A percentile compares a stretch with the other conserved stretches of the same genome.
Evolutionary conservation across 2,888 invertebrate species (phyloP).

Genomic region (Clanis bilineata): DNA sequence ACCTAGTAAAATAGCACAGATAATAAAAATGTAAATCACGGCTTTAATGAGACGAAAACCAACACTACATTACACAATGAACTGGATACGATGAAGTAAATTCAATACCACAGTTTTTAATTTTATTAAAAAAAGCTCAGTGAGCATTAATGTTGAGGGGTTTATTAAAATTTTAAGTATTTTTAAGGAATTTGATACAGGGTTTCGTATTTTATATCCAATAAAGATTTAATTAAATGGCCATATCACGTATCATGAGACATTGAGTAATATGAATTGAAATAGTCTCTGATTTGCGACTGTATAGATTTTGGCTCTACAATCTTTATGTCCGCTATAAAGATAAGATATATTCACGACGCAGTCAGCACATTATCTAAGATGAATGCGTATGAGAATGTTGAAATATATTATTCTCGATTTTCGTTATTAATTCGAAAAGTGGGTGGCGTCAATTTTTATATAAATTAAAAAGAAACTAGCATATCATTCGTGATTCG

Average conservation of each 20-base stretch:
- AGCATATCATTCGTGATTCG: no score
- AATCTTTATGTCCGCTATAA: constrained; percentile 5
- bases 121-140: background rate
- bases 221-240: constrained; percentile 12
- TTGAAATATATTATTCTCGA: background rate
- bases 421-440: no score
- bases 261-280: constrained; percentile 8
- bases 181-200: constrained; percentile 17
- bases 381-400: background rate
- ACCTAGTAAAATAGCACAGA: background rate
- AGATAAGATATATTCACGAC: background rate
- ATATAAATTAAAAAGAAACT: no score
- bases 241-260: constrained; percentile 1
- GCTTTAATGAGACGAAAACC: background rate
- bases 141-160: constrained; percentile 23
- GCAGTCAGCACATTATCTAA: background rate
- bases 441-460: no score
- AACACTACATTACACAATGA: background rate
- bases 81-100: background rate
- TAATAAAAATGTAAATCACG: background rate
- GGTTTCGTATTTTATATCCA: constrained; percentile 19
- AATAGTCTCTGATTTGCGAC: constrained; percentile 1
- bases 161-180: constrained; percentile 26
- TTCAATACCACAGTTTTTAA: background rate
- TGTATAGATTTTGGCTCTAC: background rate